Evolutionary conservation across 2,797 vertebrate genomes (phyloP), one percentile per base, ranked within the genome.

Genomic region (Danio aesculapii): DNA sequence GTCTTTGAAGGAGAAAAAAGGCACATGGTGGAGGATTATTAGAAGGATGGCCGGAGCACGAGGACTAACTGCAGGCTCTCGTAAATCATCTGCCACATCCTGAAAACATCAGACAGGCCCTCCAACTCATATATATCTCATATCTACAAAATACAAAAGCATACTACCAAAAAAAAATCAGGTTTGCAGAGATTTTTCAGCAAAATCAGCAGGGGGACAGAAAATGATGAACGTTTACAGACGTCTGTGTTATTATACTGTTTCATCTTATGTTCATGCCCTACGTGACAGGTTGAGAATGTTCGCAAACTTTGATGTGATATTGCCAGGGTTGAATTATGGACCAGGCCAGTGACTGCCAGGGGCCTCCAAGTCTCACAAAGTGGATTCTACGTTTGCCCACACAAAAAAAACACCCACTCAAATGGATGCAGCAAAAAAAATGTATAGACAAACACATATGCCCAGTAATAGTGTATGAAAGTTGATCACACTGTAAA

Each of bases 81-180:
- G n/a, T 91, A 88, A 86, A 91, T 88, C 87, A 77, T 53, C 43
- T 73, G 64, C 79, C 87, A 83, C 86, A 84, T 86, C 53, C 85
- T 85, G 79, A 87, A 86, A 83, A 62, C 43, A 82, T 77, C 63
- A 86, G 74, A 69, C 21, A 53, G 41, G 64, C 49, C 46, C 81
- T 43, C 13, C 21, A 64, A 53, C 69, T 10, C 46, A 52, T 30
- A 30, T 30, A 30, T 30, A 30, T 30, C 30, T n/a, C 75, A 82
- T 58, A 58, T 77, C 55, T 61, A 58, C 30, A 19, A 79, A 83
- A 84, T 72, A 77, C 43, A 80, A 57, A 77, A 63, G 41, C 30
- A 77, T 82, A 82, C 79, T 72, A 30, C 30, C 1, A 30, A 30
- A 30, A 30, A 64, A 57, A 85, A 85, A 83, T 76, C 74, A 72